A percentile compares a stretch with the other conserved stretches of the same genome.
These are phyloP conservation scores for Hyles vespertilio DNA, from an alignment of 1,140 invertebrate genomes.

Conservation along the genomic window DNA sequence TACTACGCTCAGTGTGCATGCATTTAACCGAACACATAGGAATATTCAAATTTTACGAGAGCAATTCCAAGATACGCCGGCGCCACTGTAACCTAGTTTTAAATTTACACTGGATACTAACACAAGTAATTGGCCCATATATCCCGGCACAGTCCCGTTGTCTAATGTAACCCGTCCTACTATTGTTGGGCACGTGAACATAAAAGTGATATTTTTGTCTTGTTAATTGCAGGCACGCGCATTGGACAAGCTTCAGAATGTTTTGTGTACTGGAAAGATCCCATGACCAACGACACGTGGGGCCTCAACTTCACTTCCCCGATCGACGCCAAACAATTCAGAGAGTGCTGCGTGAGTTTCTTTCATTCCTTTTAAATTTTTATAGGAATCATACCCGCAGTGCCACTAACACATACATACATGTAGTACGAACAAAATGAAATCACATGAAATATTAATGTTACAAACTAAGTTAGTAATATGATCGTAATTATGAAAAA, in stretches of 20 bases:
- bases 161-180: no score
- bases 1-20: not conserved
- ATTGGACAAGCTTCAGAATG: constrained; percentile 98
- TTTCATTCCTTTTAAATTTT: not conserved
- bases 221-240: constrained; percentile 84
- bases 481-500: no score
- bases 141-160: no score
- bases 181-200: no score
- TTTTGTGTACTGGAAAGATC: constrained; percentile 99
- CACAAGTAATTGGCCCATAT: constrained; percentile 51
- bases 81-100: constrained; percentile 61
- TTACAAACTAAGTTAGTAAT: no score
- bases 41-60: constrained; percentile 33
- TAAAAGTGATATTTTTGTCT: not conserved
- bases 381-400: no score
- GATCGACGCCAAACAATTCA: constrained; percentile 97
- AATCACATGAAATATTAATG: no score
- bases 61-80: constrained; percentile 38
- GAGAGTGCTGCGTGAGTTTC: constrained; percentile 97
- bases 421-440: no score
- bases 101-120: constrained; percentile 54
- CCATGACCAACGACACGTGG: constrained; percentile 98
- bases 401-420: no score
- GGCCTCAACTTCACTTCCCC: constrained; percentile 98
- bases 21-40: constrained; percentile 1